Base-by-base conservation (phyloP, 2,888 invertebrate genomes). In the Steinernema scapterisci region DNA sequence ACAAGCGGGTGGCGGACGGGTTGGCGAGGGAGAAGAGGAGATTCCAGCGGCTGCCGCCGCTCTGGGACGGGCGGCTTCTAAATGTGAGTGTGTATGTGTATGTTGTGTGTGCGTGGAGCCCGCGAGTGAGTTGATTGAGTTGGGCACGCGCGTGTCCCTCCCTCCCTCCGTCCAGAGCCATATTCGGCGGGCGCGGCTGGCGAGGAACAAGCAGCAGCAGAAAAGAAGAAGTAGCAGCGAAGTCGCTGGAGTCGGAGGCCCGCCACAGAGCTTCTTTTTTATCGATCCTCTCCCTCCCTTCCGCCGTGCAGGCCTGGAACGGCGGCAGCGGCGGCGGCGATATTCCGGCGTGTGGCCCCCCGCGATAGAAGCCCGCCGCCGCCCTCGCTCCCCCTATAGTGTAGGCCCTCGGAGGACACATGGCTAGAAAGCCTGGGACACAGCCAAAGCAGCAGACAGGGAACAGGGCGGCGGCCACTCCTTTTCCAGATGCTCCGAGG, bases 401-500 rank as follows among this genome's bases (percentile, higher is more conserved):
- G 38, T 38, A 38, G 38, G 38, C 38, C 38, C 38, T 38, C 38
- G 5, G 38, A 38, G 38, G 38, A 38, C 38, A n/a, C n/a, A n/a
- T 38, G 38, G 38, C 38, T 9, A 38, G 38, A 38, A 38, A 38
- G 38, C 38, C 38, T 38, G 38, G 38, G 38, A 38, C n/a, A n/a
- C 38, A 38, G 38, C 38, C 38, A 38, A n/a, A 38, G 38, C 38
- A 38, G 38, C 38, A 38, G 38, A 38, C 38, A 38, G 38, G 38
- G 38, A 38, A 38, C 38, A 19, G 25, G 23, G 54, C 54, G 23
- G 38, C 25, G 54, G 54, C 54, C 54, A 48, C 48, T 48, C 54
- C 13, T 54, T 38, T 38, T 54, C 54, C 54, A 54, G 54, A 54
- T 54, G 63, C 63, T 38, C 63, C 63, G 54, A 63, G 63, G 48